Base-by-base conservation (phyloP, 92 coral and sea anemone genomes). In the Anthopleura xanthogrammica region DNA sequence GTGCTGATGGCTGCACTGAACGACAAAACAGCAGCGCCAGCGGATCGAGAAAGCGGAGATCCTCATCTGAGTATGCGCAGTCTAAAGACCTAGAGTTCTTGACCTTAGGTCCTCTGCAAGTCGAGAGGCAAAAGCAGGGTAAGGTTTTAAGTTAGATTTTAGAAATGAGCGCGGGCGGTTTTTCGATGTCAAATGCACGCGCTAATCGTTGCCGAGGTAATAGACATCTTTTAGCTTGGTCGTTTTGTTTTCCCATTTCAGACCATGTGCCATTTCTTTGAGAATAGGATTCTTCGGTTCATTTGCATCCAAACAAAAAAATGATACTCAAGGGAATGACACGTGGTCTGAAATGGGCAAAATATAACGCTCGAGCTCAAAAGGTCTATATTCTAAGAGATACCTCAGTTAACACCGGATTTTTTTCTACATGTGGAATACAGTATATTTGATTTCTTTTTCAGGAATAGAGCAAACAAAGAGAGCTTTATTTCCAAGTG, bases 1-100 rank as follows among this genome's bases (percentile, higher is more conserved):
- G 97, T 50, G 76, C 84, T 1, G 80, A 78, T 41, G 97, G 94
- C 40, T 93, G 97, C 66, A 52, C 5, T 22, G 81, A 92, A 14
- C 77, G 60, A 58, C n/a, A 39, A n/a, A 85, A 88, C 41, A 82
- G 85, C 22, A 77, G 87, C 60, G 55, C 17, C 55, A 78, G 83
- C 24, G 87, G 80, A 23, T 62, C 81, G 39, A 78, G 83, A 71
- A 29, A 52, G 73, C 50, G 88, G 52, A 77, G 90, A 84, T 85
- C 80, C 0, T 20, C 52, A 19, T 23, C 52, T 20, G 89, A 43
- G n/a, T 14, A 43, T 64, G 75, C 55, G 29, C 81, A 86, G 85
- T 82, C 80, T 48, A 39, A 80, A 4, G 29, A 5, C 10, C 70
- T 17, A 70, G 77, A 52, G 46, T 42, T 58, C 52, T 57, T 54